Conservation (phyloP, 2,888 invertebrate species). For the Melieria crassipennis region DNA sequence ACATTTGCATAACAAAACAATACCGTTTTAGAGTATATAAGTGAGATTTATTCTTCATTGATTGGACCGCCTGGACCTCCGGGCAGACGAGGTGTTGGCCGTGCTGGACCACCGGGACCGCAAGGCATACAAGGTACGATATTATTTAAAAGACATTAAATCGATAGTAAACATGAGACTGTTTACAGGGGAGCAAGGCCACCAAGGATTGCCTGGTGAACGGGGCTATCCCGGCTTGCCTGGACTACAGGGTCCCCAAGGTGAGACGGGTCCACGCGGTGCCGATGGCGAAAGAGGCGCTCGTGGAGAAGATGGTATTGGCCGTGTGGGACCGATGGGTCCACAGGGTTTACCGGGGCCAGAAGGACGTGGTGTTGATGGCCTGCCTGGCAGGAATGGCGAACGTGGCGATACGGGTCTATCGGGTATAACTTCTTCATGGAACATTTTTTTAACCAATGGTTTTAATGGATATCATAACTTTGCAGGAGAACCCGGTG, state of each 20-base stretch:
- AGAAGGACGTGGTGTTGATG: conserved; percentile 76
- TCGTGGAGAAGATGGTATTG: conserved; percentile 75
- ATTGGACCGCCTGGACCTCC: conserved; percentile 44
- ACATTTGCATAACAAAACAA: background rate
- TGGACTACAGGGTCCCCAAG: conserved; percentile 75
- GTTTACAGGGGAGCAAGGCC: conserved; percentile 69
- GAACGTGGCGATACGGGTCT: conserved; percentile 80
- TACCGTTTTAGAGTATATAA: conserved; percentile 74
- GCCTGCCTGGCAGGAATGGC: conserved; percentile 77
- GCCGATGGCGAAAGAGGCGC: conserved; percentile 77
- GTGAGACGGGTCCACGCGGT: conserved; percentile 69
- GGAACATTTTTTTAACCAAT: background rate
- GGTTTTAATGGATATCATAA: background rate
- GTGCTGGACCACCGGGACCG: conserved; percentile 42
- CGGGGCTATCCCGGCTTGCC: conserved; percentile 78
- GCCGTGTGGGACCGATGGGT: conserved; percentile 71
- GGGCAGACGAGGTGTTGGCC: conserved; percentile 70
- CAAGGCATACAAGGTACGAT: conserved; percentile 38
- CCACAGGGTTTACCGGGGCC: conserved; percentile 77
- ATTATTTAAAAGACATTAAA: background rate
- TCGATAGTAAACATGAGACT: background rate
- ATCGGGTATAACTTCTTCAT: conserved; percentile 68
- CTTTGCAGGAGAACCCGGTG: conserved; percentile 70
- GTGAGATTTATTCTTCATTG: conserved; percentile 73
- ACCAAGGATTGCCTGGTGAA: conserved; percentile 71